Evolutionary conservation across 2,888 invertebrate genomes (phyloP), one percentile per base, ranked within the genome.

Genomic region (Caenorhabditis sp.): DNA sequence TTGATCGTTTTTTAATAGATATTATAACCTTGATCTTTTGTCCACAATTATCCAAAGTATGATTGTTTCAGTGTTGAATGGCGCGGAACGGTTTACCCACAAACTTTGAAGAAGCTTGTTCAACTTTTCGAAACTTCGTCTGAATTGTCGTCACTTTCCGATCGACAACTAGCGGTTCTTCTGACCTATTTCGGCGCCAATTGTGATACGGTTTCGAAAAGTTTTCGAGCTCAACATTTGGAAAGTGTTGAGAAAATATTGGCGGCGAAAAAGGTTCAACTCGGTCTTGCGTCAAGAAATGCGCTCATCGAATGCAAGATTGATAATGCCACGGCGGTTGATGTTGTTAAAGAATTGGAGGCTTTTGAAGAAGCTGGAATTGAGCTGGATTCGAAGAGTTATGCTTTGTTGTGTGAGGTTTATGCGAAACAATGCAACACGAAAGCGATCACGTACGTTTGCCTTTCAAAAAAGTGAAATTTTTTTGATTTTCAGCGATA

Each of bases 341-440:
- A 75, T 31, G 69, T 60, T 8, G 69, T 75, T 21, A 61, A 75
- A 58, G 75, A 75, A 37, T 54, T 75, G 6, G 36, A 53, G n/a
- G 58, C 64, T 27, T 67, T 70, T 26, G 75, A 75, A 12, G 64
- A 66, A 55, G 26, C 49, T 26, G 75, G 65, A 49, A 27, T 70
- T 24, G 75, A 70, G 37, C 14, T 59, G 37, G 65, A 75, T 64
- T 37, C 37, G 4, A 67, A 66, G 24, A 49, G 69, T 0, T 75
- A 69, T 54, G 75, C 67, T 19, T 58, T 69, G 6, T 36, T 75
- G 1, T 68, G 68, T 43, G 69, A 69, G 31, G 58, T 75, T 12
- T 75, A 75, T 43, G 75, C 75, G 14, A 75, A 70, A 53, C 62
- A 69, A 31, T 61, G 62, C 0, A 70, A 75, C n/a, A 67, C 70